Conservation (phyloP, 2,888 invertebrate species). For the Eubasilissa splendida region DNA sequence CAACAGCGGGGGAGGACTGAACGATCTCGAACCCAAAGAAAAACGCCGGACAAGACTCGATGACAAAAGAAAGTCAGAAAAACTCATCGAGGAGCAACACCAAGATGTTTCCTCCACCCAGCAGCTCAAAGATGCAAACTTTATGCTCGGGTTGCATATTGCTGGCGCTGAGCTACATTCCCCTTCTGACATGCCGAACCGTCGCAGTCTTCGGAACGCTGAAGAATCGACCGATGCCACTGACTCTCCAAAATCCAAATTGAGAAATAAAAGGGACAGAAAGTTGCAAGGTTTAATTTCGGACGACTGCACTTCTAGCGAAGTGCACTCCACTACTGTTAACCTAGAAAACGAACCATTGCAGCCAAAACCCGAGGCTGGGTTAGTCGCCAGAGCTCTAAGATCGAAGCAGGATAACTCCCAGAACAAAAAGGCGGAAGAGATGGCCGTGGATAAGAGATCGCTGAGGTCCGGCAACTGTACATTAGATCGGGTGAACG, state of each 20-base stretch:
- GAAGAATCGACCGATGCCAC: constrained; percentile 35
- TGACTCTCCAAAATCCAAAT: constrained; percentile 31
- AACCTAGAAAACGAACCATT: constrained; percentile 50
- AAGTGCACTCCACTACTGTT: constrained; percentile 56
- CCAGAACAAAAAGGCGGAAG: constrained; percentile 45
- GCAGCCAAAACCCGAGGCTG: constrained; percentile 2
- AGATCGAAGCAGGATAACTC: constrained; percentile 49
- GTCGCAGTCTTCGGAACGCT: constrained; percentile 35
- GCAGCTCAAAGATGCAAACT: constrained; percentile 46
- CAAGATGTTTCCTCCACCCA: constrained; percentile 55
- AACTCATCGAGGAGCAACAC: constrained; percentile 48
- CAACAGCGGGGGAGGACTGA: constrained; percentile 61
- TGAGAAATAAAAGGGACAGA: constrained; percentile 49
- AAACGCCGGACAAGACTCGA: constrained; percentile 56
- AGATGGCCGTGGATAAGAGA: constrained; percentile 43
- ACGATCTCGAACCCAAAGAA: constrained; percentile 56
- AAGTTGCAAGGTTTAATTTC: constrained; percentile 6
- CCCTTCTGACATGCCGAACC: constrained; percentile 24
- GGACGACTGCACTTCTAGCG: constrained; percentile 34
- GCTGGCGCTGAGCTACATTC: constrained; percentile 37
- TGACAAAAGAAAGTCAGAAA: constrained; percentile 48
- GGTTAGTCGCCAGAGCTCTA: constrained; percentile 39
- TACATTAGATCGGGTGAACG: constrained; percentile 26
- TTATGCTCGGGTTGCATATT: constrained; percentile 46
- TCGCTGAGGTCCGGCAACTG: constrained; percentile 50